These are phyloP conservation scores for Drosophila meridiana DNA, from an alignment of 2,888 invertebrate genomes.

Conservation along the genomic window DNA sequence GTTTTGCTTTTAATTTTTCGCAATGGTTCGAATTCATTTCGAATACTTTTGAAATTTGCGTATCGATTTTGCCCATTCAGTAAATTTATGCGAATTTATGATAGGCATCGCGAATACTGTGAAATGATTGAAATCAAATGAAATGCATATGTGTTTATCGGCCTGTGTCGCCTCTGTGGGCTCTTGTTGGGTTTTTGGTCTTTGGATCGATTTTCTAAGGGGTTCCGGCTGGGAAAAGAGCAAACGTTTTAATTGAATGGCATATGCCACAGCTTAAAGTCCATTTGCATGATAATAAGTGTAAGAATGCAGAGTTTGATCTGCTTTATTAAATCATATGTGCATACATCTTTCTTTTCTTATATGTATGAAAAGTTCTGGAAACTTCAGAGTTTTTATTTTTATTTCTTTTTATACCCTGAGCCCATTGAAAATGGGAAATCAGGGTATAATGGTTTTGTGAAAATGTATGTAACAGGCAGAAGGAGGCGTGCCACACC, in stretches of 20 bases:
- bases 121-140: slow-evolving; percentile 49
- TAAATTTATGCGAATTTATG: slow-evolving; percentile 77
- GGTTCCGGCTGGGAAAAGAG: slow-evolving; percentile 3
- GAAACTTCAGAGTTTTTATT: background rate
- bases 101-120: slow-evolving; percentile 68
- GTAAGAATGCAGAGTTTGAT: background rate
- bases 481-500: no score
- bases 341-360: background rate
- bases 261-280: slow-evolving; percentile 33
- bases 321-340: background rate
- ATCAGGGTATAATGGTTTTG: no score
- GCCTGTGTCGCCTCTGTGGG: slow-evolving; percentile 31
- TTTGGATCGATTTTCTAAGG: slow-evolving; percentile 18
- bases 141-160: slow-evolving; percentile 26
- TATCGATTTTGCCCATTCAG: slow-evolving; percentile 61
- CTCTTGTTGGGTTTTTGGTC: slow-evolving; percentile 9
- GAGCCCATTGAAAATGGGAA: no score
- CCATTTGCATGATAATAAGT: background rate
- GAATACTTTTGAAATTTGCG: slow-evolving; percentile 65
- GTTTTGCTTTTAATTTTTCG: slow-evolving; percentile 42
- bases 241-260: slow-evolving; percentile 10
- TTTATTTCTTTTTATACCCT: no score
- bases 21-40: slow-evolving; percentile 19
- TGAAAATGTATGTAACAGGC: no score
- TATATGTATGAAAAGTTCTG: background rate